Base-by-base conservation (phyloP, 2,888 invertebrate species). In the Drosophila pseudotalamancana region DNA sequence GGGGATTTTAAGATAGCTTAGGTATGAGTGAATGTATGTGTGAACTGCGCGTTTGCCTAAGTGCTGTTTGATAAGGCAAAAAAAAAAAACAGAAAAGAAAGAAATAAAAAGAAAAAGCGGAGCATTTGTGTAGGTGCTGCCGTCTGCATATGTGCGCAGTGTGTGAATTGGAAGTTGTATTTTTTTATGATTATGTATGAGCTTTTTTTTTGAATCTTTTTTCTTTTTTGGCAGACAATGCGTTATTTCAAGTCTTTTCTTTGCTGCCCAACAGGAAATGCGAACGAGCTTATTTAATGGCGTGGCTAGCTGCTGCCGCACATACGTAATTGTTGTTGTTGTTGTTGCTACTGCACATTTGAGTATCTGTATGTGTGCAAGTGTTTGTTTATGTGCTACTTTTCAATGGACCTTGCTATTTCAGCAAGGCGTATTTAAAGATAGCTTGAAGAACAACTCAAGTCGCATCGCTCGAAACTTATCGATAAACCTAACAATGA, bases 241-340 rank as follows among this genome's bases (percentile, higher is more conserved):
- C 87, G 50, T 59, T 74, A 66, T 74, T 71, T 57, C 62, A 60
- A 42, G 67, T 66, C 51, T 56, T 66, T 72, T 76, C 68, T 72
- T 76, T 56, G 39, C 72, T 63, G 73, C 56, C 68, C 59, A 75
- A 78, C 81, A 87, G 81, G 87, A 81, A 81, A 87, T 81, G 81
- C 83, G 86, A 85, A 67, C 86, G 66, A 78, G 72, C 72, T 72
- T 85, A 72, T 78, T 78, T 72, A 87, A 87, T 87, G 62, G 75
- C 61, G 81, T 54, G 56, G 63, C 46, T 55, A 40, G 65, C 43
- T 66, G 51, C 75, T 55, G 40, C 48, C 56, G 77, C 51, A 37
- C 61, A 64, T 75, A 51, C 59, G 63, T 62, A 64, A 59, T 65
- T 77, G 61, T 63, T 57, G 51, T 57, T 37, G 37, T 16, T 27